Base-by-base conservation (phyloP, 2,888 invertebrate genomes). In the Pomacea canaliculata region DNA sequence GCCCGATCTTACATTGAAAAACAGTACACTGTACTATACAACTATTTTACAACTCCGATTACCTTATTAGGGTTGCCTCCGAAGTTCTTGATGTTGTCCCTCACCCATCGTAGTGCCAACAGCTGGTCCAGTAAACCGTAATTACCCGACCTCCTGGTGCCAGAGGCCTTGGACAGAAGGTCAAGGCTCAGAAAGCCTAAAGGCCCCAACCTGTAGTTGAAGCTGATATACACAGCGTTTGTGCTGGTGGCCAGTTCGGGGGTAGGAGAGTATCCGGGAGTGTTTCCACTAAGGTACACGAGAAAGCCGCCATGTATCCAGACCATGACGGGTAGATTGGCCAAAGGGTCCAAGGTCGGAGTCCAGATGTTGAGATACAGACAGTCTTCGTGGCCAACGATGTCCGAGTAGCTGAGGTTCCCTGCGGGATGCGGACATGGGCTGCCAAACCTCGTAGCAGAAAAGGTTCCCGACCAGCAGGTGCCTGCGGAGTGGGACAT, bases 141-240 rank as follows among this genome's bases (percentile, higher is more conserved):
- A 78, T 87, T 87, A 5, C 87, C 87, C 0, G 84, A 80, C 0
- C 82, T 80, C 19, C 80, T 79, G 10, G 78, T 77, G 18, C 74
- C 67, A 12, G 84, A 84, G 4, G 71, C 73, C n/a, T 80, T 78
- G 19, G 84, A 82, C 37, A 87, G 73, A 63, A 93, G 92, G 77
- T 89, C 86, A 46, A 90, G 85, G 0, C 97, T 94, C 71, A 97
- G 92, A 89, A 97, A 97, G 8, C 97, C 97, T 78, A 93, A 91
- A 1, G 92, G 90, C 19, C 92, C 92, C 63, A 95, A 91, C 85
- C 97, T 93, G 91, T 96, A 96, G 88, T 96, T 96, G 8, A 96
- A 96, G 79, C 95, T 93, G 2, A 97, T 96, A 88, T 96, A 95
- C 12, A 97, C 94, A 3, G 96, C 94, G 88, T 96, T 95, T 78